These are phyloP conservation scores for Teleogryllus oceanicus DNA, from an alignment of 2,888 invertebrate species.

Conservation along the genomic window DNA sequence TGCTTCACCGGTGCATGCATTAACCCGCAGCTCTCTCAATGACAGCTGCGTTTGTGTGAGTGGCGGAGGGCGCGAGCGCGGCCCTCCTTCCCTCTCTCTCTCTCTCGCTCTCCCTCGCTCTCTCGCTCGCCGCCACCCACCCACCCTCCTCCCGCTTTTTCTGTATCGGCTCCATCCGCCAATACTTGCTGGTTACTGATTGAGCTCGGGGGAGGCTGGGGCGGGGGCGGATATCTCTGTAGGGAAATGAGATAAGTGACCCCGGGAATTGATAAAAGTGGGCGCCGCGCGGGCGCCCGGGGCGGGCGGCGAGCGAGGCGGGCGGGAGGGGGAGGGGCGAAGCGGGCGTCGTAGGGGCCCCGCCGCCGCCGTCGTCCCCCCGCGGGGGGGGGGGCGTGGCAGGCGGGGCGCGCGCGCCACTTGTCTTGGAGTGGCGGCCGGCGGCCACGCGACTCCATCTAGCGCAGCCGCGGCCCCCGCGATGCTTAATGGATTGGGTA, in stretches of 20 bases:
- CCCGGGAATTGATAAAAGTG: conserved; percentile 33
- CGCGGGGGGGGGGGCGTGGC: no score
- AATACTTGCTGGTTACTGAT: neutral
- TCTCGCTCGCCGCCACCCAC: neutral
- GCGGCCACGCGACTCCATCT: no score
- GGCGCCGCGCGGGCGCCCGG: neutral
- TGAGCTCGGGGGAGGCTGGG: conserved; percentile 4
- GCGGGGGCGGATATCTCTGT: conserved; percentile 22
- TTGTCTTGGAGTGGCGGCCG: no score
- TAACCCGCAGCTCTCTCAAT: neutral
- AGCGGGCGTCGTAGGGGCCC: no score
- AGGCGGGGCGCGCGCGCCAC: no score
- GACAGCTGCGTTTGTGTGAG: neutral
- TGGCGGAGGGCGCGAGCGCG: neutral
- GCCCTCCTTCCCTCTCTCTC: neutral
- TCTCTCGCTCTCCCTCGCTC: conserved; percentile 4
- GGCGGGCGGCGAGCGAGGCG: no score
- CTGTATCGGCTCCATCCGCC: neutral
- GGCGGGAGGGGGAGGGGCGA: no score
- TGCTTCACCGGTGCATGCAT: neutral
- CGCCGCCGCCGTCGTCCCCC: no score
- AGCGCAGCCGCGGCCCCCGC: no score
- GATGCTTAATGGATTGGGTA: no score
- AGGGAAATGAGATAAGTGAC: conserved; percentile 36
- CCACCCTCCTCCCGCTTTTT: conserved; percentile 21